Evolutionary conservation across 2,797 vertebrate species (phyloP), one percentile per base, ranked within the genome.

Genomic region (Smutsia temminckii): DNA sequence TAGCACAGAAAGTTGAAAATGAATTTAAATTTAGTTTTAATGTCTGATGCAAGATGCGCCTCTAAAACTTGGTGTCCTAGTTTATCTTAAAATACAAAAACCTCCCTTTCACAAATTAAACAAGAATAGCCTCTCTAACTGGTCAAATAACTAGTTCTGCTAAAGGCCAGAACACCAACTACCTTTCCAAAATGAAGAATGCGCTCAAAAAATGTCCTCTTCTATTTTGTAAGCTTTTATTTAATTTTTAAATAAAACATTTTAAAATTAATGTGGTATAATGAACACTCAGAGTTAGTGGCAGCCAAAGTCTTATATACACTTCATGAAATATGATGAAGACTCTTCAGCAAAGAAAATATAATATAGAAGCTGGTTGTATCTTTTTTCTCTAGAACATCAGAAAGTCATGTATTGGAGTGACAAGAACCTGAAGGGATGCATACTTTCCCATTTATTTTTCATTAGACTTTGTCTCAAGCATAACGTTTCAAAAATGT

Each of bases 11-110:
- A 80, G 91, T 93, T 96, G 96, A 95, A 97, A 97, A 96, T 96
- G 94, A 94, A 97, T 97, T 97, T 97, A 97, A 96, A 97, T 97
- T 97, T 97, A 97, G 97, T 97, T 86, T 95, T 96, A 97, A 97
- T 97, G 96, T 97, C 97, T 97, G 96, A 97, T 95, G 97, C 97
- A 97, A 96, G 97, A 97, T 97, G 97, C 97, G 97, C 95, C 29
- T 97, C 95, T 93, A 97, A 97, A 97, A 97, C 95, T 97, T 96
- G 89, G 78, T 97, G 97, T 97, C 96, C 97, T 93, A 96, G 95
- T 97, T 97, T 95, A 95, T 97, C 95, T 94, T 95, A 96, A 97
- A 97, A 97, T 97, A 92, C 29, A 96, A 96, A 46, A 97, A 87
- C 78, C 93, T 89, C 96, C 69, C 74, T 85, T 84, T 92, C 75